Evolutionary conservation across 2,797 vertebrate species (phyloP), one percentile per base, ranked within the genome.

Genomic region (Enteromius trimaculatus): DNA sequence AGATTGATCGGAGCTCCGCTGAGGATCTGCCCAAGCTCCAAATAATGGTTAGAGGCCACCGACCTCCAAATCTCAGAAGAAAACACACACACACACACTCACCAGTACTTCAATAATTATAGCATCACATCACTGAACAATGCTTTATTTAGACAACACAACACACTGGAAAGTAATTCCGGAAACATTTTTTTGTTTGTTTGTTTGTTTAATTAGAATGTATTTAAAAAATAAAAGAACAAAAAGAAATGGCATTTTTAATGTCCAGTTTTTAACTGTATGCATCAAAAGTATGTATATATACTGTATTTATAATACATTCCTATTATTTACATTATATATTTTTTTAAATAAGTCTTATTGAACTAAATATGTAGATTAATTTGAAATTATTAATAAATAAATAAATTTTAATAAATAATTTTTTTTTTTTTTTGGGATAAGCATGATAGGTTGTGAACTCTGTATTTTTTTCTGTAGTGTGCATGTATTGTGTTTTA

Each of bases 1-100:
- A 91, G 91, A 95, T 95, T 95, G 94, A 95, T 95, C 94, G 91
- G 90, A 80, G 91, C 90, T 92, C 93, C 92, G 86, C 89, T 66
- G 93, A 93, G 93, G 91, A 85, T 92, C 90, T 89, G 90, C 91
- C 91, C 91, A 91, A 94, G 94, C 86, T 92, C 90, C 90, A 94
- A 95, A 92, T 94, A 95, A 95, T 94, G 93, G 94, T 95, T 94
- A 95, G 92, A 89, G 94, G 94, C 92, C 93, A 92, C 90, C 85
- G 92, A 94, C 93, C 93, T 89, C 89, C 89, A 87, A 89, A 91
- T 91, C 92, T 92, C 91, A 85, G 90, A 92, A 91, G 90, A 92
- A 93, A 94, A 83, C 84, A 83, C 58, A 70, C 77, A 74, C 77
- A 84, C 44, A 79, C 68, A 75, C 58, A 79, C 68, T 53, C 58